Base-by-base conservation (phyloP, 2,888 invertebrate species). In the Metopia argyrocephala region DNA sequence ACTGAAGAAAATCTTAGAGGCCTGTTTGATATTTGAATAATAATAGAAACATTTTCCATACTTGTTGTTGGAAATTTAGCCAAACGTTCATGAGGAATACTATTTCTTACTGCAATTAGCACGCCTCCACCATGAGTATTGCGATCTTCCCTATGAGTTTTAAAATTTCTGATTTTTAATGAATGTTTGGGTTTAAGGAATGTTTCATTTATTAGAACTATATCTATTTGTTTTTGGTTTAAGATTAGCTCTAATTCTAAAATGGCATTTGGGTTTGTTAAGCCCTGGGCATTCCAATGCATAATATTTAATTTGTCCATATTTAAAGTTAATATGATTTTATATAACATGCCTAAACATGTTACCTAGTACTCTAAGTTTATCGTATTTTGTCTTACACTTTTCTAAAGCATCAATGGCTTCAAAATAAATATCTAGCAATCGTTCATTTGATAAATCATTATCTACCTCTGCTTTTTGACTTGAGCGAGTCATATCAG, bases 271-370 rank as follows among this genome's bases (percentile, higher is more conserved):
- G 3, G 48, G 20, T 20, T 48, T 28, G 48, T 3, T 18, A 3
- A 20, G 12, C 31, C 12, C 1, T 31, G 31, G 3, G 12, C 31
- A 31, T 31, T 31, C 31, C 31, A 31, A 31, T 31, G 38, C 38
- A 38, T 38, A 38, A 38, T 12, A 2, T 38, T 38, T 12, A 38
- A 12, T 38, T 12, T 38, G 12, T 5, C 7, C 7, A 38, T 38
- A n/a, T n/a, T n/a, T n/a, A 12, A 31, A 2, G 2, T 31, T 1
- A 31, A 31, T 6, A 21, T 3, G 18, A 5, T 20, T 18, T 78
- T 73, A 78, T 46, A 78, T 62, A 18, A 68, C 66, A 78, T 78
- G 38, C 18, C 66, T 54, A 6, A 71, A 46, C 78, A 78, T 78
- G 5, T 66, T 71, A 21, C 78, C 61, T 12, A 78, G 61, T 5